These are phyloP conservation scores for Leptinotarsa texana DNA, from an alignment of 1,140 invertebrate genomes.

Conservation along the genomic window DNA sequence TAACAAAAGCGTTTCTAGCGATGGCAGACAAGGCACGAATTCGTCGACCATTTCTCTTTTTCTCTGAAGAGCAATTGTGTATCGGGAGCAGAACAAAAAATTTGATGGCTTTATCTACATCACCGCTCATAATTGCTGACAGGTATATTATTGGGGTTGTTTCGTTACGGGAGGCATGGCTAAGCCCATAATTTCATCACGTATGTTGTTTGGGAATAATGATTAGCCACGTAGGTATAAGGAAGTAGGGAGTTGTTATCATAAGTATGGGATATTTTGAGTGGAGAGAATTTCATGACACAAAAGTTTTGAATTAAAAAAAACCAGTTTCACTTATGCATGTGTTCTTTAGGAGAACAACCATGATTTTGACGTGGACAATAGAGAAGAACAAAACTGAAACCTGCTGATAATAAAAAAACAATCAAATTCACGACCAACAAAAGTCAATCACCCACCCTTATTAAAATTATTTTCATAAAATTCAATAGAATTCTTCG, in stretches of 20 bases:
- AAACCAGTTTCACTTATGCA: too few relatives aligned
- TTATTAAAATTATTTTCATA: too few relatives aligned
- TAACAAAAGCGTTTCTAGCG: constrained; percentile 18
- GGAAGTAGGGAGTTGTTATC: neutral
- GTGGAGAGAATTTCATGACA: too few relatives aligned
- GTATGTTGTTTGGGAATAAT: neutral
- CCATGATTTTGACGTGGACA: too few relatives aligned
- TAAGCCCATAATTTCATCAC: constrained; percentile 21
- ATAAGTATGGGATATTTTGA: too few relatives aligned
- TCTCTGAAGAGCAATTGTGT: constrained; percentile 14
- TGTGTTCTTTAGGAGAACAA: too few relatives aligned
- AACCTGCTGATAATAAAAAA: too few relatives aligned
- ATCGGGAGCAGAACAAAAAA: constrained; percentile 25
- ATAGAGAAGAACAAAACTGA: too few relatives aligned
- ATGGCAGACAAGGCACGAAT: constrained; percentile 27
- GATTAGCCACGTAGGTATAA: neutral
- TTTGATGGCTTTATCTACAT: constrained; percentile 35
- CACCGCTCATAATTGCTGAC: constrained; percentile 33
- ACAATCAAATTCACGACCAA: too few relatives aligned
- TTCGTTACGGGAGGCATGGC: constrained; percentile 15
- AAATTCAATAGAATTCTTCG: too few relatives aligned
- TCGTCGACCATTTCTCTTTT: constrained; percentile 9
- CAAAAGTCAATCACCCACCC: too few relatives aligned
- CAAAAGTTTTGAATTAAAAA: too few relatives aligned
- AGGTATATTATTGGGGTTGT: constrained; percentile 30